Conservation (phyloP, 2,888 invertebrate genomes). For the Agrotis segetum region DNA sequence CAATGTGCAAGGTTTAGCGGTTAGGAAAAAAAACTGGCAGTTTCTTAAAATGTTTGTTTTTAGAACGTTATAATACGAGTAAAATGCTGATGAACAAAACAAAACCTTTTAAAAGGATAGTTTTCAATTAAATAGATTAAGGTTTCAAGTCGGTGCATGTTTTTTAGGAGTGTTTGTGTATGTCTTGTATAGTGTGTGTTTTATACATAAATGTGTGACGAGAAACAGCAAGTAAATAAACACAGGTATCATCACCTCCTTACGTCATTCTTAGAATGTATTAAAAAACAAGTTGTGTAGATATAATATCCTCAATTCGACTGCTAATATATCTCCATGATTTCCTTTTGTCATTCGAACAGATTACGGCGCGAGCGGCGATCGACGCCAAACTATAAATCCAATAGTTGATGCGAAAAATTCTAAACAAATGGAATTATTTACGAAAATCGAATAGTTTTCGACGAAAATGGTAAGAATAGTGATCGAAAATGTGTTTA, state of each 20-base stretch:
- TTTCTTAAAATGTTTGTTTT: not conserved
- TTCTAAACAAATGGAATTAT: not conserved
- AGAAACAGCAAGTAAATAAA: not conserved
- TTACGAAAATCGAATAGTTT: not conserved
- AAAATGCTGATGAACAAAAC: not conserved
- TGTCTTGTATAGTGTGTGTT: not conserved
- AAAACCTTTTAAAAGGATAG: not conserved
- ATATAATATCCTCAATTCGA: constrained; percentile 11
- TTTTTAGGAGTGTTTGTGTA: not conserved
- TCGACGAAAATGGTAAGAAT: constrained; percentile 32
- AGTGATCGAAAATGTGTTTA: not conserved
- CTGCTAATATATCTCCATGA: constrained; percentile 2
- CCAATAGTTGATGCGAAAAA: not conserved
- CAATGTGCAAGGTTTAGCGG: not conserved
- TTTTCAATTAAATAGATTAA: not conserved
- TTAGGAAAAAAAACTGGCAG: not conserved
- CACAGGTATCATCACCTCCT: constrained; percentile 2
- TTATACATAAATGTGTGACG: not conserved
- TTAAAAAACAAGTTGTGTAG: constrained; percentile 26
- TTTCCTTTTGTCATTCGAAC: constrained; percentile 17
- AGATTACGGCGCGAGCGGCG: not conserved
- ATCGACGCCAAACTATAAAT: constrained; percentile 3
- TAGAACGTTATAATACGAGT: not conserved
- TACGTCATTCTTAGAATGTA: constrained; percentile 19
- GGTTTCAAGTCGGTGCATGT: not conserved